These are phyloP conservation scores for Vidua macroura DNA, from an alignment of 2,113 vertebrate genomes.

Conservation along the genomic window DNA sequence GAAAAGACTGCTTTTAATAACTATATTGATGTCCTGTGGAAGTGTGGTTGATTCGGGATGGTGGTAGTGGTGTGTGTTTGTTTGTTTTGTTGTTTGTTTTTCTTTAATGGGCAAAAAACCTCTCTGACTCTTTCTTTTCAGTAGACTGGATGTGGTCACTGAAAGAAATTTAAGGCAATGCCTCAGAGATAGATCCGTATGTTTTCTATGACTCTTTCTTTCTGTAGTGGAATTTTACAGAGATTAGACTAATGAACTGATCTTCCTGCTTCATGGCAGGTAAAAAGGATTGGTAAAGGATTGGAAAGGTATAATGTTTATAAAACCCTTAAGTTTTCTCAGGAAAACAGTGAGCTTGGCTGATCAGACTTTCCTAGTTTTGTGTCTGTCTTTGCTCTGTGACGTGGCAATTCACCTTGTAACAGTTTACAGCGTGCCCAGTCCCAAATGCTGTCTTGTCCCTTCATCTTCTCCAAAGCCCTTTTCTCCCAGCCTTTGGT, in stretches of 20 bases:
- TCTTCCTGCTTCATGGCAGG: not conserved
- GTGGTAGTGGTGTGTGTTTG: not conserved
- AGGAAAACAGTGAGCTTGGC: not conserved
- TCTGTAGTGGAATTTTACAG: not conserved
- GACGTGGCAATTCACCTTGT: not conserved
- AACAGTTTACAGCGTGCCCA: not conserved
- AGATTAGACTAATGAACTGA: not conserved
- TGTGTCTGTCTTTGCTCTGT: not conserved
- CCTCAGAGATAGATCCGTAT: not conserved
- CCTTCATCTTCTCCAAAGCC: not conserved
- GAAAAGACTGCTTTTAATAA: not conserved
- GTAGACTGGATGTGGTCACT: not conserved
- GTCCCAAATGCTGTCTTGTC: rapidly evolving
- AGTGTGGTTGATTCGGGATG: not conserved
- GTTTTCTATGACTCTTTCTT: not conserved
- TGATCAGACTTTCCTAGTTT: not conserved
- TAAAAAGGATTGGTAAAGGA: not conserved
- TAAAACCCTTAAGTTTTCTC: not conserved
- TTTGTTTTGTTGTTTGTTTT: not conserved
- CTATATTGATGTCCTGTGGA: not conserved
- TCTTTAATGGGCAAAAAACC: not conserved
- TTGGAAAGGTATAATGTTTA: not conserved
- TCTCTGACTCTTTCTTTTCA: not conserved
- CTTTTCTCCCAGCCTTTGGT: not conserved
- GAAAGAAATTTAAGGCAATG: not conserved